These are phyloP conservation scores for Coilia nasus DNA, from an alignment of 2,797 vertebrate species.

Conservation along the genomic window DNA sequence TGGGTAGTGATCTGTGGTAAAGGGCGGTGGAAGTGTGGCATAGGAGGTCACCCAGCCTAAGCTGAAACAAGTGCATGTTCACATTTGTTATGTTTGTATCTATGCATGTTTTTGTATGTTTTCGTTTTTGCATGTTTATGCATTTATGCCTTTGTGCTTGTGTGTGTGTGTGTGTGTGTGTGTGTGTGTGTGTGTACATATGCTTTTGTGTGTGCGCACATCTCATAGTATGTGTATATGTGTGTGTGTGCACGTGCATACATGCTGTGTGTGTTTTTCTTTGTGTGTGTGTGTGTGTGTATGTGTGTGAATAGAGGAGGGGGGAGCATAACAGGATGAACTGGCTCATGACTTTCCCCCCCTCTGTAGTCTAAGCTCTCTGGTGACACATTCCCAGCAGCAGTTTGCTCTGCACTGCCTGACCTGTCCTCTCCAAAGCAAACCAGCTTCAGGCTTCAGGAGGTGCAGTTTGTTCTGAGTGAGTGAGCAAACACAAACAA, in stretches of 20 bases:
- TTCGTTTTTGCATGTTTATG: too few relatives aligned
- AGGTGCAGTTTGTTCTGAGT: not conserved
- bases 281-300: too few relatives aligned
- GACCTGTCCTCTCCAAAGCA: not conserved
- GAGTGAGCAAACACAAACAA: not conserved
- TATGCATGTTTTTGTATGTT: too few relatives aligned
- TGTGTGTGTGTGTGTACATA: not conserved
- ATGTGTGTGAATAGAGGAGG: not conserved
- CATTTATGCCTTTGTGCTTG: not conserved
- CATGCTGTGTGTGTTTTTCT: too few relatives aligned
- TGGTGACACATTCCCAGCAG: not conserved
- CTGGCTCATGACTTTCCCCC: not conserved
- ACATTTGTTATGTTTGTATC: too few relatives aligned
- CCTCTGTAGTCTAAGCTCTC: not conserved
- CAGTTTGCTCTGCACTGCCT: not conserved
- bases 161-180: not conserved
- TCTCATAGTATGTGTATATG: not conserved
- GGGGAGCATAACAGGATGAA: not conserved
- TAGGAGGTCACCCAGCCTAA: too few relatives aligned
- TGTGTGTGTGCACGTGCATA: not conserved
- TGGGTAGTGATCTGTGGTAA: too few relatives aligned
- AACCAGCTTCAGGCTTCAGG: not conserved
- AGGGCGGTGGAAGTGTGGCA: too few relatives aligned
- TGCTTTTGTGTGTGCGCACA: not conserved
- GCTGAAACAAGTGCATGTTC: too few relatives aligned